Evolutionary conservation across 2,797 vertebrate species (phyloP).

Genomic region (Spizella passerina): DNA sequence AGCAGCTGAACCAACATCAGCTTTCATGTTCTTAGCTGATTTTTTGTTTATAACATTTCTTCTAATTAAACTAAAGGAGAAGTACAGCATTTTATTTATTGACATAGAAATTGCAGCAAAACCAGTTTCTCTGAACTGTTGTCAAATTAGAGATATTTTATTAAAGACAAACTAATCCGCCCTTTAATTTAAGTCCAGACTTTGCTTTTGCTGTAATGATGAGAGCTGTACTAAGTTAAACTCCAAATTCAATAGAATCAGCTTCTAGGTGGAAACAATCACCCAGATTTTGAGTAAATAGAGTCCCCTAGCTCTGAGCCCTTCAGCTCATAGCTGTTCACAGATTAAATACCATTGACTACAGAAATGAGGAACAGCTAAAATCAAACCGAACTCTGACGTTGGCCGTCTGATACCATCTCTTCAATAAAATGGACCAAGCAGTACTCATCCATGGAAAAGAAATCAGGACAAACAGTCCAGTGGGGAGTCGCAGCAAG

Average conservation of each 20-base stretch:
- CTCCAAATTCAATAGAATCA: not conserved
- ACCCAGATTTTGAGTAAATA: not conserved
- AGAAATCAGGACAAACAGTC: not conserved
- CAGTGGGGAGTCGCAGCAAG: not conserved
- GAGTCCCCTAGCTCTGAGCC: not conserved
- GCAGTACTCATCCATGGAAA: not conserved
- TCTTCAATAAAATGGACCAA: not conserved
- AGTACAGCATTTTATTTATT: not conserved
- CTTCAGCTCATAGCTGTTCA: not conserved
- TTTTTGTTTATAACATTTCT: not conserved
- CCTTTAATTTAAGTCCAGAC: not conserved
- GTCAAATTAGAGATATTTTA: not conserved
- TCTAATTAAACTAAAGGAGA: not conserved
- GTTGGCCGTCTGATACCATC: not conserved
- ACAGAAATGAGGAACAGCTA: not conserved
- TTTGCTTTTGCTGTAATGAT: not conserved
- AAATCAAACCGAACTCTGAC: not conserved
- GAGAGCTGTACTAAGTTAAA: not conserved
- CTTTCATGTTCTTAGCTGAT: not conserved
- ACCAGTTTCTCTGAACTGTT: not conserved
- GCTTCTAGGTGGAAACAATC: not conserved
- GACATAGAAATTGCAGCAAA: not conserved
- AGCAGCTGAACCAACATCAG: not conserved
- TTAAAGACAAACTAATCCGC: not conserved
- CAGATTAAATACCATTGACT: not conserved